These are phyloP conservation scores for Cyprinella venusta DNA, from an alignment of 2,797 vertebrate genomes.

Conservation along the genomic window DNA sequence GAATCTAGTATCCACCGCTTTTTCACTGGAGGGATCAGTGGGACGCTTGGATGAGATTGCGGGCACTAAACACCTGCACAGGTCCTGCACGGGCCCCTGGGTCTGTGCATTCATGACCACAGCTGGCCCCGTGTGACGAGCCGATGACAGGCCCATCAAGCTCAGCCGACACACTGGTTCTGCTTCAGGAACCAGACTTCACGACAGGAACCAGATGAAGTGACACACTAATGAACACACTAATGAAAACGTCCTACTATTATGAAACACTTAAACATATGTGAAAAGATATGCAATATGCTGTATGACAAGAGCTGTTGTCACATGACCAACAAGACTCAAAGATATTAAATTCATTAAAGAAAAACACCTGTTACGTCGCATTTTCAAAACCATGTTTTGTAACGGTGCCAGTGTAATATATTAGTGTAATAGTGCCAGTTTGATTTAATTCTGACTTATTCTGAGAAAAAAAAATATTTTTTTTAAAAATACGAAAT, in stretches of 20 bases:
- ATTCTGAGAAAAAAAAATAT: not conserved
- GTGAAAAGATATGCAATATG: not conserved
- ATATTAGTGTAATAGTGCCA: too few species aligned
- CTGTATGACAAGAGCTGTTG: not conserved
- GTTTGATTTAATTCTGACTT: not conserved
- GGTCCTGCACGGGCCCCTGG: not conserved
- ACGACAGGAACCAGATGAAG: not conserved
- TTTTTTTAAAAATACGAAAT: not conserved
- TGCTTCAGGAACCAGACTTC: not conserved
- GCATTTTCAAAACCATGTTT: too few species aligned
- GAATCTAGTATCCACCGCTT: not conserved
- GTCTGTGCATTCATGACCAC: not conserved
- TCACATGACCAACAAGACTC: not conserved
- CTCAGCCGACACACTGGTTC: not conserved
- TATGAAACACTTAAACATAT: not conserved
- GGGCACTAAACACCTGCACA: constrained; percentile 45
- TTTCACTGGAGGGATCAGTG: not conserved
- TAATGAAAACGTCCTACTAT: not conserved
- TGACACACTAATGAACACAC: not conserved
- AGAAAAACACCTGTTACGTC: not conserved
- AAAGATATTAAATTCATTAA: not conserved
- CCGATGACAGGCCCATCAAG: constrained; percentile 18
- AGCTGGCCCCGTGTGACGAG: constrained; percentile 38
- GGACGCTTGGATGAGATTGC: not conserved
- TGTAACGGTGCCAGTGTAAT: too few species aligned